Percentiles rank a stretch among this genome's conserved stretches.
Conservation (phyloP, 1,140 invertebrate genomes). For the Brachionus manjavacas region DNA sequence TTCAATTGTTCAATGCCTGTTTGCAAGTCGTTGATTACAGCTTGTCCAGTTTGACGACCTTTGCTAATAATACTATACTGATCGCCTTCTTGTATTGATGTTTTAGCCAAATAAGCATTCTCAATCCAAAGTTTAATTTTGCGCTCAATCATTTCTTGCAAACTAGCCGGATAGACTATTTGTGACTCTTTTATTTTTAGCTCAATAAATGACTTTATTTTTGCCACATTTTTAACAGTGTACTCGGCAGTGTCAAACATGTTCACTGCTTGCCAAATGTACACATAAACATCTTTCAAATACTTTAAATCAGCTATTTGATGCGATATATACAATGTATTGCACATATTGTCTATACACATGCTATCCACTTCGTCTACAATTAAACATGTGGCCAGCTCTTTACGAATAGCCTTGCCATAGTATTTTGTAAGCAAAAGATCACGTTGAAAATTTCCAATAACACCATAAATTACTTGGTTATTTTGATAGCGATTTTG, state of each 20-base stretch:
- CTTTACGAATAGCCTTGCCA: neutral
- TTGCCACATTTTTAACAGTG: neutral
- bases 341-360: neutral
- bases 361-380: constrained; percentile 21
- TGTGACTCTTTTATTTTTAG: neutral
- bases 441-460: neutral
- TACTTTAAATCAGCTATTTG: neutral
- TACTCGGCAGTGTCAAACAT: neutral
- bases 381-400: neutral
- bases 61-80: neutral
- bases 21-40: neutral
- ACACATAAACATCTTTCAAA: neutral
- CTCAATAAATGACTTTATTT: neutral
- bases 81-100: neutral
- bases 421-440: neutral
- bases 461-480: neutral
- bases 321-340: neutral
- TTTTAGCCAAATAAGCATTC: neutral
- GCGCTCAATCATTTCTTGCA: neutral
- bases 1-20: constrained; percentile 22
- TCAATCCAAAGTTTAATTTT: neutral
- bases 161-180: neutral
- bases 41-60: neutral
- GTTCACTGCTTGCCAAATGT: neutral
- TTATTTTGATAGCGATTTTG: neutral